Evolutionary conservation across 2,113 vertebrate species (phyloP).

Genomic region (Xenopus borealis): DNA sequence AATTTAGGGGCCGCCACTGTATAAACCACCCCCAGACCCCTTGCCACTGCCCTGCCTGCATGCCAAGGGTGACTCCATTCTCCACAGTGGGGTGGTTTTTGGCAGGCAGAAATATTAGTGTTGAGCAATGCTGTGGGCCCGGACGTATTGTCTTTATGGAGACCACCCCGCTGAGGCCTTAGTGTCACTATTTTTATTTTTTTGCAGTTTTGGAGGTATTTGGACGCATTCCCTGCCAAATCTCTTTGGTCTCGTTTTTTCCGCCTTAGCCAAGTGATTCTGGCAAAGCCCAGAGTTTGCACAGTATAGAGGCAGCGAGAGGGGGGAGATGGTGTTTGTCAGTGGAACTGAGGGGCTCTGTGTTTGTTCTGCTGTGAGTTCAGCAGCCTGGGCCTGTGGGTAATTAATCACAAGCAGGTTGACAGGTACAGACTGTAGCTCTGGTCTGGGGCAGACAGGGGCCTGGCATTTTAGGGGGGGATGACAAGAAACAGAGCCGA

Average conservation of each 20-base stretch:
- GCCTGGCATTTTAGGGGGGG: slow-evolving; percentile 26
- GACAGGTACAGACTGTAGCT: slow-evolving; percentile 36
- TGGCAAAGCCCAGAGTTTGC: slow-evolving; percentile 24
- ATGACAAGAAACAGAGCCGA: slow-evolving; percentile 36
- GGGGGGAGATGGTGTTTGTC: neutral
- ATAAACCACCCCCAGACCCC: too few relatives aligned
- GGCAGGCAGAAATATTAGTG: too few relatives aligned
- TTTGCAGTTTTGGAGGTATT: slow-evolving; percentile 18
- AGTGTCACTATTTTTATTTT: slow-evolving; percentile 10
- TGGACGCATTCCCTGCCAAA: slow-evolving; percentile 28
- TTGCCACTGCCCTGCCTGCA: too few relatives aligned
- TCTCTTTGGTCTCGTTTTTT: slow-evolving; percentile 17
- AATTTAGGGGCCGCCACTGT: too few relatives aligned
- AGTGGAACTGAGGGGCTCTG: neutral
- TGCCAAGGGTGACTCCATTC: too few relatives aligned
- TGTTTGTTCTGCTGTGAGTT: slow-evolving; percentile 15
- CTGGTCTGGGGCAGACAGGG: slow-evolving; percentile 28
- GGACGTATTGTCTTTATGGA: neutral
- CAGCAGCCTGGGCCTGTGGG: slow-evolving; percentile 21
- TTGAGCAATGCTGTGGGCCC: neutral
- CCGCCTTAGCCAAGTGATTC: slow-evolving; percentile 21
- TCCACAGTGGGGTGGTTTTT: too few relatives aligned
- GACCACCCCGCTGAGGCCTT: slow-evolving; percentile 23
- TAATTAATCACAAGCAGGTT: slow-evolving; percentile 41
- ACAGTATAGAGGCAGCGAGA: neutral